Evolutionary conservation across 1,140 invertebrate genomes (phyloP), one percentile per base, ranked within the genome.

Genomic region (Lycorma delicatula): DNA sequence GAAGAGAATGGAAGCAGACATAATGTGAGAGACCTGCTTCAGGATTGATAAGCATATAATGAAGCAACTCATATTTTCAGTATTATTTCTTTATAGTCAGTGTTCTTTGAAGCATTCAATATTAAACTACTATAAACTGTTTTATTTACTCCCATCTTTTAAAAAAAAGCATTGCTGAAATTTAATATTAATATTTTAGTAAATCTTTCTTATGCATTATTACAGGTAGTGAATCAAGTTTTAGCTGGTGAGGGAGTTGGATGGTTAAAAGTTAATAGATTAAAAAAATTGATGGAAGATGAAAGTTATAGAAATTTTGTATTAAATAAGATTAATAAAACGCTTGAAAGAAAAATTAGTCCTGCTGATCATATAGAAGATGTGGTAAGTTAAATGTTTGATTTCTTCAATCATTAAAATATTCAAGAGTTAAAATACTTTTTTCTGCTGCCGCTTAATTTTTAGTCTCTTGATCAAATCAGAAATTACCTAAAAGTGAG

Each of bases 201-300:
- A 47, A 25, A 58, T 51, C 62, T 56, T 61, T 12, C 20, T 38
- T 3, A 7, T 38, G 13, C 20, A 3, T 2, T 44, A 13, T 69
- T 71, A 61, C 75, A 97, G 83, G 80, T 97, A 26, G 84, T 96
- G 9, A 89, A 84, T 68, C 88, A 89, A 75, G 91, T 98, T 3
- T 68, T 98, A 47, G 87, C 91, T 46, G 97, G 97, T 9, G 93
- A 99, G 76, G 95, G 97, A 2, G 86, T 99, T 13, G 93, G 95
- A 29, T 98, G 96, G 92, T 75, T 99, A 18, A 97, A 98, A 73
- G 72, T 96, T 5, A 95, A 91, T 68, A 82, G 95, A 29, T 76
- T 99, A 18, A 94, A 93, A 68, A 96, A 97, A 70, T 74, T 99
- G 4, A 96, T 99, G 92, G 97, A 99, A 73, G 96, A 99, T 74